Conservation (phyloP, 2,797 vertebrate species). For the Ptychobarbus kaznakovi region DNA sequence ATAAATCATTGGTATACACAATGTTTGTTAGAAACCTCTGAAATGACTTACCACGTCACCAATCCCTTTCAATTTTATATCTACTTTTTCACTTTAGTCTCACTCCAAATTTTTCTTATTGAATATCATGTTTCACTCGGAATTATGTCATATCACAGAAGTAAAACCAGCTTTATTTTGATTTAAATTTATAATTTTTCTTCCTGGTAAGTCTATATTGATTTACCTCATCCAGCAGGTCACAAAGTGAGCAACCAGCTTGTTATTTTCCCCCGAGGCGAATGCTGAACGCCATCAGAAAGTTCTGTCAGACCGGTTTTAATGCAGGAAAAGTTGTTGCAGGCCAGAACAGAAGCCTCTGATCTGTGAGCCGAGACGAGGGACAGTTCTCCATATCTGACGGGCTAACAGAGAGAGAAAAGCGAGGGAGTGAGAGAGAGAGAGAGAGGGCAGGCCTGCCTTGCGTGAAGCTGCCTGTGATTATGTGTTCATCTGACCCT, state of each 20-base stretch:
- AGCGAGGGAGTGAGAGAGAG: constrained; percentile 57
- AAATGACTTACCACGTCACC: not conserved
- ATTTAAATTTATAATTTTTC: not conserved
- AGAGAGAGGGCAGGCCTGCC: constrained; percentile 79
- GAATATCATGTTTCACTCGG: not conserved
- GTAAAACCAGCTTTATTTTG: not conserved
- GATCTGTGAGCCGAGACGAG: constrained; percentile 74
- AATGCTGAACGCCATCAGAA: constrained; percentile 69
- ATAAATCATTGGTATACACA: not conserved
- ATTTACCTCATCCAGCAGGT: constrained; percentile 34
- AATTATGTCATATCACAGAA: not conserved
- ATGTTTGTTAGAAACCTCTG: not conserved
- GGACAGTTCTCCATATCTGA: constrained; percentile 75
- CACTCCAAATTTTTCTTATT: not conserved
- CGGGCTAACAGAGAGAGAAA: constrained; percentile 71
- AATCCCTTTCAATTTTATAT: not conserved
- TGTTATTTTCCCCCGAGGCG: constrained; percentile 19
- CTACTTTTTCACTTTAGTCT: not conserved
- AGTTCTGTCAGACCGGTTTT: constrained; percentile 69
- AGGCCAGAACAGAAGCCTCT: constrained; percentile 72
- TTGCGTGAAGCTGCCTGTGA: constrained; percentile 69
- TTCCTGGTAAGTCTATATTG: not conserved
- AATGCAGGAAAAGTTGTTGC: constrained; percentile 59
- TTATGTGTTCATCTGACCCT: constrained; percentile 78
- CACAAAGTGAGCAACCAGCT: constrained; percentile 44